Evolutionary conservation across 2,113 vertebrate genomes (phyloP).

Genomic region (Campylomormyrus tamandua): DNA sequence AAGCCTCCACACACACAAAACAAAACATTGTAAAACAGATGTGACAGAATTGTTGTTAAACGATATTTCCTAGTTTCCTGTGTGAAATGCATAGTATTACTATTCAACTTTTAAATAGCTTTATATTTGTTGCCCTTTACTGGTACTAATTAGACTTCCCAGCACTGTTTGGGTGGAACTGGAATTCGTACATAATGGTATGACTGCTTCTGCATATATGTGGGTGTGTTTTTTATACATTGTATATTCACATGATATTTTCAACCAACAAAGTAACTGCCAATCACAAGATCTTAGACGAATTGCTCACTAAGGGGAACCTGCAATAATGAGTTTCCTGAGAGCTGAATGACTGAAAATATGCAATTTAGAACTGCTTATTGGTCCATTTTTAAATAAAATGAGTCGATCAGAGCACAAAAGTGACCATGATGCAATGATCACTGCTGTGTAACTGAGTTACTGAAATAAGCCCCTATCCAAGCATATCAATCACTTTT

Average conservation of each 20-base stretch:
- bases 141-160: constrained; percentile 4
- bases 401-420: background rate
- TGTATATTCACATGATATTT: background rate
- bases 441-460: background rate
- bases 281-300: background rate
- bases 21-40: background rate
- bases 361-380: background rate
- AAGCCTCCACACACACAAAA: background rate
- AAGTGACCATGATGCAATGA: background rate
- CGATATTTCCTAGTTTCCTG: background rate
- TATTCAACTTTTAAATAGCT: background rate
- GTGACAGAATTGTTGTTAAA: background rate
- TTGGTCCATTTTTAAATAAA: background rate
- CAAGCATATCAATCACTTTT: background rate
- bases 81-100: background rate
- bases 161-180: background rate
- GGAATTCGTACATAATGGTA: background rate
- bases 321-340: background rate
- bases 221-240: constrained; percentile 5
- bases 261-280: constrained; percentile 3
- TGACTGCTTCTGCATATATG: background rate
- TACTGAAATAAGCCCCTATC: background rate
- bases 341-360: background rate
- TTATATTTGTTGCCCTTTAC: background rate
- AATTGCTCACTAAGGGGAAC: background rate